Percentiles rank a stretch among this genome's conserved stretches.
Evolutionary conservation across 2,888 invertebrate genomes (phyloP).

Genomic region (Xestobium rufovillosum): DNA sequence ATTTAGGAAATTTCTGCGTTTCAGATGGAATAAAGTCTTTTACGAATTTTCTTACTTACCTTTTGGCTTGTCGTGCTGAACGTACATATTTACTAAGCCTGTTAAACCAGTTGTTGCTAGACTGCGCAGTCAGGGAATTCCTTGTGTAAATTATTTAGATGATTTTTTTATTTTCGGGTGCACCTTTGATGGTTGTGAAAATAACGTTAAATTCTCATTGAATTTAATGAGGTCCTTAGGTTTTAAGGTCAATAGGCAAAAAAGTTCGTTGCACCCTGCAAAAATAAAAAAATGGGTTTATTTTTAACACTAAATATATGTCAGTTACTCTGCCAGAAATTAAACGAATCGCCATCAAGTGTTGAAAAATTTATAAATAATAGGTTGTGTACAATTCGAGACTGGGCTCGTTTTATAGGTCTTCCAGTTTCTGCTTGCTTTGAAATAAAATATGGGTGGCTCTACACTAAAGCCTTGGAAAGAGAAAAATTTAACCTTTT

Average conservation of each 20-base stretch:
- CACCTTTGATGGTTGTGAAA: slow-evolving; percentile 8
- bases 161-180: slow-evolving; percentile 13
- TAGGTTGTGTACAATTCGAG: too few relatives aligned
- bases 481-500: slow-evolving; percentile 8
- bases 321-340: too few relatives aligned
- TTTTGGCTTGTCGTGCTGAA: slow-evolving; percentile 15
- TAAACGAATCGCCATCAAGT: too few relatives aligned
- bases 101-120: slow-evolving; percentile 13
- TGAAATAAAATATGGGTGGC: slow-evolving; percentile 27
- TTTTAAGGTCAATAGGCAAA: slow-evolving; percentile 14
- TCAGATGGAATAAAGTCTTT: slow-evolving; percentile 8
- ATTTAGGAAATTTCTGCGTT: slow-evolving; percentile 13
- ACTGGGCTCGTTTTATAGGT: too few relatives aligned
- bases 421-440: slow-evolving; percentile 26
- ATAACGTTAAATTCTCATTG: neutral
- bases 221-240: slow-evolving; percentile 12
- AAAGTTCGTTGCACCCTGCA: neutral
- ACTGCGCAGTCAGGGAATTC: slow-evolving; percentile 8
- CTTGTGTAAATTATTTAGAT: slow-evolving; percentile 13
- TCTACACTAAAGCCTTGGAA: slow-evolving; percentile 26
- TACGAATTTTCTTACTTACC: slow-evolving; percentile 18
- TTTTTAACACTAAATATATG: slow-evolving; percentile 15
- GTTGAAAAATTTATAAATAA: too few relatives aligned
- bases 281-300: slow-evolving; percentile 9
- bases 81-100: slow-evolving; percentile 19